Evolutionary conservation across 2,113 vertebrate species (phyloP).

Genomic region (Eira barbara): DNA sequence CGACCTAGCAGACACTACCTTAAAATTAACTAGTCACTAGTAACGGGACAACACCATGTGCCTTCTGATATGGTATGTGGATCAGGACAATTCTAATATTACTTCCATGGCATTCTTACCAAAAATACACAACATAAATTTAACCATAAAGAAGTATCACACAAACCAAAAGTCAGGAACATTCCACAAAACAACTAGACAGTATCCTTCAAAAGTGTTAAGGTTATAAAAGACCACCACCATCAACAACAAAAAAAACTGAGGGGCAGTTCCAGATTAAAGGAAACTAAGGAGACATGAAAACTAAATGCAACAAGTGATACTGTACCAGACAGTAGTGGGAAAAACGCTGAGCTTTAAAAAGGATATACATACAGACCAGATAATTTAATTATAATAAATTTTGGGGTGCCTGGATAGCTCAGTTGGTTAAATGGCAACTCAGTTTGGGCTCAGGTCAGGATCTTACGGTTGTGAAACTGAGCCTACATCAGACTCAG

Average conservation of each 20-base stretch:
- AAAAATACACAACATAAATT: conserved; percentile 13
- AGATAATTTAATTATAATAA: background rate
- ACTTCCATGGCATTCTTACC: background rate
- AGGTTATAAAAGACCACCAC: background rate
- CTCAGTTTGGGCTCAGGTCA: background rate
- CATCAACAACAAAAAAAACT: background rate
- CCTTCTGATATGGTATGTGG: background rate
- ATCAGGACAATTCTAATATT: background rate
- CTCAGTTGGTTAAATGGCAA: background rate
- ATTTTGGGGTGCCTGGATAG: background rate
- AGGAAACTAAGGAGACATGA: background rate
- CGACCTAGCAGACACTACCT: background rate
- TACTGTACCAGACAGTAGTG: background rate
- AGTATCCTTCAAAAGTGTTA: conserved; percentile 7
- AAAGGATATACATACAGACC: background rate
- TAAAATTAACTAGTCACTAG: background rate
- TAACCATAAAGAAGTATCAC: background rate
- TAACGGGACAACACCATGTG: background rate
- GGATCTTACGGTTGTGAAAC: background rate
- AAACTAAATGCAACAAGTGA: background rate
- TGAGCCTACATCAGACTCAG: background rate
- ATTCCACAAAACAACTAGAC: background rate
- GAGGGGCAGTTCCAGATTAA: background rate
- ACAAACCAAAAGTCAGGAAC: background rate
- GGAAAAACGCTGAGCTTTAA: background rate